Conservation (phyloP, 2,113 vertebrate genomes). For the Hymenochirus boettgeri region DNA sequence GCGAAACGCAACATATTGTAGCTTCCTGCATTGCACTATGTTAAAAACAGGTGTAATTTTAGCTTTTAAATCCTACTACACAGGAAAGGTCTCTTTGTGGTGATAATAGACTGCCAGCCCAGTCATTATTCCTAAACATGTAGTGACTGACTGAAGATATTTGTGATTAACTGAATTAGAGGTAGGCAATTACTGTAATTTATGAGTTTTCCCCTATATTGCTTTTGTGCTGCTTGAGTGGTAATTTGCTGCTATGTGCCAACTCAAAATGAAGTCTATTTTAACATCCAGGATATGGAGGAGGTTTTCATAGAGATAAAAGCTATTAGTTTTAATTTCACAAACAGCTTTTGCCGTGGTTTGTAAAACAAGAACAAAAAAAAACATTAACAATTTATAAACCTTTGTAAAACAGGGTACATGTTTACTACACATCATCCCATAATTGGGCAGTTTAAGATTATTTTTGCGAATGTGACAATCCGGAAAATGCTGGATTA, state of each 20-base stretch:
- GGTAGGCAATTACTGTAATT: conserved; percentile 29
- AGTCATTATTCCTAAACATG: conserved; percentile 26
- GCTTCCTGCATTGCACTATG: background rate
- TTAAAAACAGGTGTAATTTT: background rate
- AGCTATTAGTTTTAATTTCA: conserved; percentile 1
- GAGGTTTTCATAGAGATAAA: background rate
- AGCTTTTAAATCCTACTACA: conserved; percentile 14
- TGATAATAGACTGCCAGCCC: conserved; percentile 11
- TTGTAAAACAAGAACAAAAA: no score
- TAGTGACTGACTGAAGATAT: conserved; percentile 19
- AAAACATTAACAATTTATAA: background rate
- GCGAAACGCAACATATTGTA: background rate
- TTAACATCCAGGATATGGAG: conserved; percentile 3
- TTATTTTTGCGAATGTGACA: no score
- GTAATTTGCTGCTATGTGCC: conserved; percentile 12
- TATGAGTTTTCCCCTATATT: conserved; percentile 18
- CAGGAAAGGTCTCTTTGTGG: background rate
- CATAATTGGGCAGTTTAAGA: no score
- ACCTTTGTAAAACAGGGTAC: background rate
- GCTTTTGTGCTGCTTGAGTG: conserved; percentile 14
- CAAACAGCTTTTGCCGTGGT: background rate
- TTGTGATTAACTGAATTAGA: conserved; percentile 33
- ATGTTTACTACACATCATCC: no score
- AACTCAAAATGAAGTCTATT: conserved; percentile 4
- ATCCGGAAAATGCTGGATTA: no score